These are phyloP conservation scores for Acleris sparsana DNA, from an alignment of 2,888 invertebrate genomes.

Conservation along the genomic window DNA sequence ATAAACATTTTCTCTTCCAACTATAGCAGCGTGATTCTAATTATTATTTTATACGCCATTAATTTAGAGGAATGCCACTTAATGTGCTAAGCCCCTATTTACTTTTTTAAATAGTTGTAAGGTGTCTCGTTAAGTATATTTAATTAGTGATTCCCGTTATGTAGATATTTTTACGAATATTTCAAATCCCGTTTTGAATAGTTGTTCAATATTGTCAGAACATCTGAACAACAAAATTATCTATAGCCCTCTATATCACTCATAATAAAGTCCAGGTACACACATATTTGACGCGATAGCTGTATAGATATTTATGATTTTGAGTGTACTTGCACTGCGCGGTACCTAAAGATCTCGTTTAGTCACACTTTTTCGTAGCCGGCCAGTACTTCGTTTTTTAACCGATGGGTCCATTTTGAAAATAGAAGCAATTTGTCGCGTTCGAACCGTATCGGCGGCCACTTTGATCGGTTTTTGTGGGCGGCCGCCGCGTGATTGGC, in stretches of 20 bases:
- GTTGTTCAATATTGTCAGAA: too few relatives aligned
- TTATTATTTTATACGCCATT: conserved; percentile 27
- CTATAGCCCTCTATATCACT: too few relatives aligned
- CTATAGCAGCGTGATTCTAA: neutral
- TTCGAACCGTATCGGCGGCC: conserved; percentile 69
- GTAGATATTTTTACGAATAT: neutral
- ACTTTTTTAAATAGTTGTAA: neutral
- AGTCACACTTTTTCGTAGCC: conserved; percentile 39
- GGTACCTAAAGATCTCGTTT: conserved; percentile 24
- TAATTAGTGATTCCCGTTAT: conserved; percentile 8
- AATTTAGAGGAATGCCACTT: conserved; percentile 8
- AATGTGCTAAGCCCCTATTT: neutral
- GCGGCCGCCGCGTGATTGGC: conserved; percentile 66
- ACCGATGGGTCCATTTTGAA: conserved; percentile 70
- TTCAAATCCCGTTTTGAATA: too few relatives aligned
- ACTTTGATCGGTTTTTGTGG: conserved; percentile 78
- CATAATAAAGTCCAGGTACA: too few relatives aligned
- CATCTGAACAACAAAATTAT: too few relatives aligned
- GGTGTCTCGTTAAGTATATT: conserved; percentile 3
- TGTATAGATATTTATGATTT: too few relatives aligned
- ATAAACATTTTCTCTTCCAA: neutral
- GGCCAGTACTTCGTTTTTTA: conserved; percentile 56
- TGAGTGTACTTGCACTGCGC: too few relatives aligned
- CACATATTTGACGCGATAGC: too few relatives aligned
- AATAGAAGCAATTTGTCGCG: conserved; percentile 79